Conservation (phyloP, 2,888 invertebrate species). For the Noctua fimbriata region DNA sequence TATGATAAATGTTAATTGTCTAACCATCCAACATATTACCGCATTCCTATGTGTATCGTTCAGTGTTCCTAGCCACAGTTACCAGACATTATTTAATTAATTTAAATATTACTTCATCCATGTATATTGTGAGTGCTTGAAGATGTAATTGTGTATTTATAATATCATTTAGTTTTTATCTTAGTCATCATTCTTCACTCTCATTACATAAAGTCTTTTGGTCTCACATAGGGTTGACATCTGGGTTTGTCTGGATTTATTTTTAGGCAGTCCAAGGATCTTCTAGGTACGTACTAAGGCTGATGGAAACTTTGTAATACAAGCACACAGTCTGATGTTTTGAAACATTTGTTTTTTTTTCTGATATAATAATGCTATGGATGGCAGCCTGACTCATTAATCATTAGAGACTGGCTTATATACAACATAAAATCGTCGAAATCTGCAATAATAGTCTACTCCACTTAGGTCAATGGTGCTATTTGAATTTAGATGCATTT, state of each 20-base stretch:
- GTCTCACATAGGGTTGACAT: conserved; percentile 39
- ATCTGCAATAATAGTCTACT: background rate
- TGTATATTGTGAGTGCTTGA: conserved; percentile 58
- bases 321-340: background rate
- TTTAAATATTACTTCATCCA: conserved; percentile 39
- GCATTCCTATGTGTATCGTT: conserved; percentile 44
- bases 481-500: background rate
- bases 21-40: background rate
- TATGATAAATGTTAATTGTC: conserved; percentile 45
- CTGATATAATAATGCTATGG: background rate
- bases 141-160: conserved; percentile 41
- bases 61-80: conserved; percentile 46
- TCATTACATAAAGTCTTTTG: conserved; percentile 45
- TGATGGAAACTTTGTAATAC: background rate
- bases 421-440: background rate
- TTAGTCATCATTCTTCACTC: conserved; percentile 28
- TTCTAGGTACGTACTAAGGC: background rate
- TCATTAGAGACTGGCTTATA: background rate
- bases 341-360: background rate
- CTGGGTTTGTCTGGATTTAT: conserved; percentile 5
- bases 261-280: conserved; percentile 6
- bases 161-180: conserved; percentile 32
- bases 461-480: background rate
- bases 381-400: conserved; percentile 27
- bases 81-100: conserved; percentile 37